A percentile compares a stretch with the other conserved stretches of the same genome.
Evolutionary conservation across 2,888 invertebrate genomes (phyloP).

Genomic region (Heliconius aoede): DNA sequence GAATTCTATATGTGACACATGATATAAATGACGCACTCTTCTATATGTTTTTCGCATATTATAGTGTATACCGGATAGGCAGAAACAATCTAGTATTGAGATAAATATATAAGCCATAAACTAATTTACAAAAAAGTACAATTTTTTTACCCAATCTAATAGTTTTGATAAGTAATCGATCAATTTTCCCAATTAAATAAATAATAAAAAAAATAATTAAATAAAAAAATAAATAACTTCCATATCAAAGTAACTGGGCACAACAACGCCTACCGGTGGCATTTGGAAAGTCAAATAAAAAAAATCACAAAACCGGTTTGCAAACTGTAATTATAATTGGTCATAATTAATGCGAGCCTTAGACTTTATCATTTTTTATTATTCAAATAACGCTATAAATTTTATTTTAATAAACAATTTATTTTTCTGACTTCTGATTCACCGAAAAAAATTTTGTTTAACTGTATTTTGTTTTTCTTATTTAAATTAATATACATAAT

Average conservation of each 20-base stretch:
- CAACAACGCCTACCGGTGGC: background rate
- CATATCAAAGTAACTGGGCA: background rate
- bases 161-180: no score
- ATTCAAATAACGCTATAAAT: conserved; percentile 12
- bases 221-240: background rate
- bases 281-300: conserved; percentile 14
- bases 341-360: conserved; percentile 11
- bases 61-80: no score
- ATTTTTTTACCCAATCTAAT: background rate
- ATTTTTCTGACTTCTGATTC: background rate
- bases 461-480: conserved; percentile 6
- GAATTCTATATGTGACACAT: no score
- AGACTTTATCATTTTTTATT: conserved; percentile 13
- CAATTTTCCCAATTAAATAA: no score
- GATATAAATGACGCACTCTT: no score
- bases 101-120: no score
- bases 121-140: no score
- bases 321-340: conserved; percentile 7
- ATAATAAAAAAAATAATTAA: background rate
- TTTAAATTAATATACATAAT: background rate
- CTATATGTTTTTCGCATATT: no score
- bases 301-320: conserved; percentile 9
- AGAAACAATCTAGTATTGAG: no score
- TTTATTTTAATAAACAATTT: conserved; percentile 11
- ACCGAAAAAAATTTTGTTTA: background rate